Conservation (phyloP, 2,113 vertebrate genomes). For the Rhynchomys soricoides region DNA sequence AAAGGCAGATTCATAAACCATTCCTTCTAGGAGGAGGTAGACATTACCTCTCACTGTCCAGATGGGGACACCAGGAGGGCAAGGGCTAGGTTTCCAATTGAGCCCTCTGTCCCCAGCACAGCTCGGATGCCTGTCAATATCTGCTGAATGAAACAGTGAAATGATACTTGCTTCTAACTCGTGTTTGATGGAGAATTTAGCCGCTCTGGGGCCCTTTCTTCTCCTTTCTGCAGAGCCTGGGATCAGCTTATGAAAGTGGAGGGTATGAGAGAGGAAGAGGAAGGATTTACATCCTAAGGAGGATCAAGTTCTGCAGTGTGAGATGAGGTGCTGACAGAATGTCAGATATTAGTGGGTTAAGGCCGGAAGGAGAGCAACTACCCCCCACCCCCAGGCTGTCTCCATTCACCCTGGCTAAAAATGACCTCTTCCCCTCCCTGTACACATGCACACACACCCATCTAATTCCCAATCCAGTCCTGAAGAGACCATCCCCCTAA, state of each 20-base stretch:
- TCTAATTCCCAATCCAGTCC: neutral
- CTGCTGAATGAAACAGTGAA: neutral
- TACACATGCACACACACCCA: neutral
- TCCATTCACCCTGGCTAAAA: neutral
- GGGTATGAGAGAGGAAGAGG: neutral
- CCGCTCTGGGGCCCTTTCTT: neutral
- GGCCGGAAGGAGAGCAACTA: neutral
- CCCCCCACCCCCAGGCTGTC: neutral
- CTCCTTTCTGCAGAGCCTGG: neutral
- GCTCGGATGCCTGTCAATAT: neutral
- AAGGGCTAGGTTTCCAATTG: neutral
- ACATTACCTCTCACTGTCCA: neutral
- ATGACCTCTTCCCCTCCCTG: neutral
- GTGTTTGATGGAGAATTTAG: neutral
- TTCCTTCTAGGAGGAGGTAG: neutral
- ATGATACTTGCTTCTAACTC: neutral
- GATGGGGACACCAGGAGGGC: neutral
- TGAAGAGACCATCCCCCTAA: neutral
- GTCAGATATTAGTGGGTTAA: constrained; percentile 33
- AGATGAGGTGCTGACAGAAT: constrained; percentile 40
- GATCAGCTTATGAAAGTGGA: constrained; percentile 35
- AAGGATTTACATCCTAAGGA: constrained; percentile 72
- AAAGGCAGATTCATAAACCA: neutral
- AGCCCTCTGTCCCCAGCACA: neutral
- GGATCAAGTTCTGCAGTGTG: constrained; percentile 34